Conservation (phyloP, 2,888 invertebrate species). For the Melipona bicolor region DNA sequence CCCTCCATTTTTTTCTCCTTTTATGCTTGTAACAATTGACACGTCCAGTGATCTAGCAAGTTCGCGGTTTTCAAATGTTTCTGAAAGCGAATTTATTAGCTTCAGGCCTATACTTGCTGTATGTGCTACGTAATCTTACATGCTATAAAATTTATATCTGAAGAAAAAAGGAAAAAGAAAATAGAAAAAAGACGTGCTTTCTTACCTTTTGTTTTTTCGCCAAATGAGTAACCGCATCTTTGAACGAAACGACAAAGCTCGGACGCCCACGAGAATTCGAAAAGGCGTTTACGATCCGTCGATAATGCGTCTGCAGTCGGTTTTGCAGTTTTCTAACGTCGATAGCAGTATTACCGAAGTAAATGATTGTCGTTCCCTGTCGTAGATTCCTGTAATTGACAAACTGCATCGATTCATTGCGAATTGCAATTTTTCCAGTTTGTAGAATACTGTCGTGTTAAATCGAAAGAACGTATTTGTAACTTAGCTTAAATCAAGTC, state of each 20-base stretch:
- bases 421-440: background rate
- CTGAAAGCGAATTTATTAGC: background rate
- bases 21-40: too few species aligned
- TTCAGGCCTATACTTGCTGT: too few species aligned
- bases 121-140: too few species aligned
- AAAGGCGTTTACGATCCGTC: background rate
- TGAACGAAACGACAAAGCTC: background rate
- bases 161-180: too few species aligned
- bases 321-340: slow-evolving; percentile 13
- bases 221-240: slow-evolving; percentile 12
- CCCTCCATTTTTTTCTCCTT: too few species aligned
- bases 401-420: background rate
- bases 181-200: too few species aligned
- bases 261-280: background rate
- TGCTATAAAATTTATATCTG: too few species aligned
- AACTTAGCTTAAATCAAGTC: too few species aligned
- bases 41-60: background rate
- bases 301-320: slow-evolving; percentile 20
- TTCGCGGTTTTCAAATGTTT: background rate
- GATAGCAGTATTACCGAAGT: slow-evolving; percentile 17
- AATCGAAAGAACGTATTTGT: too few species aligned
- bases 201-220: too few species aligned
- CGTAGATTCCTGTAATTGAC: background rate
- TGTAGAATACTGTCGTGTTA: background rate
- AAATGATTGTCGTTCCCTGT: background rate